Conservation (phyloP, 2,888 invertebrate species). For the Scaptomyza cyrtandrae region DNA sequence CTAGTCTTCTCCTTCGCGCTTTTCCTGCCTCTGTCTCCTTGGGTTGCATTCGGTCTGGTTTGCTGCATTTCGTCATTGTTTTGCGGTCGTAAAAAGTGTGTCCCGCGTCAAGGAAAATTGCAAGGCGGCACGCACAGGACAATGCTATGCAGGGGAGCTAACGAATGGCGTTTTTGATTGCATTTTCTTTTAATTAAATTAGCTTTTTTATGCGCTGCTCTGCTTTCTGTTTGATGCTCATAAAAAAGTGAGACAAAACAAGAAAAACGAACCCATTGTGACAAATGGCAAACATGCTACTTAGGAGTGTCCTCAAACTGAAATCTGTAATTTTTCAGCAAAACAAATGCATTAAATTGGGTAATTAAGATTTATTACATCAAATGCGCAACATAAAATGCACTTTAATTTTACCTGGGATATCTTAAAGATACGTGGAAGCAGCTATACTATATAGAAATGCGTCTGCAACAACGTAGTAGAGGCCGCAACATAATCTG, state of each 20-base stretch:
- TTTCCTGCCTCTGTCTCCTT: slow-evolving; percentile 44
- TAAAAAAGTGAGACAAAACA: slow-evolving; percentile 37
- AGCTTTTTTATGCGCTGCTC: slow-evolving; percentile 75
- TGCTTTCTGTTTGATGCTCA: slow-evolving; percentile 64
- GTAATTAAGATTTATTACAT: slow-evolving; percentile 40
- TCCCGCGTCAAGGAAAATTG: slow-evolving; percentile 58
- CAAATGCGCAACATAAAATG: neutral
- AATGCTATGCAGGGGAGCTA: slow-evolving; percentile 47
- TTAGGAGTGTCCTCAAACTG: slow-evolving; percentile 47
- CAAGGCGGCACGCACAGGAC: slow-evolving; percentile 72
- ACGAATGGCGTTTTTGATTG: slow-evolving; percentile 75
- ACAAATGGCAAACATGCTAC: slow-evolving; percentile 47
- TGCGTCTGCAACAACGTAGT: neutral
- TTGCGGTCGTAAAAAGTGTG: slow-evolving; percentile 73
- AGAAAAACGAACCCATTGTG: slow-evolving; percentile 23
- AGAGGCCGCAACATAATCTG: slow-evolving; percentile 25
- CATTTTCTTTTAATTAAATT: slow-evolving; percentile 80
- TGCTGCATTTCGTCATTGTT: slow-evolving; percentile 66
- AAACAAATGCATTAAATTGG: slow-evolving; percentile 34
- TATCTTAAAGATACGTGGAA: slow-evolving; percentile 8
- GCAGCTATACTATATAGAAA: neutral
- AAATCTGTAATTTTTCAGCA: slow-evolving; percentile 42
- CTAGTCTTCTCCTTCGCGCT: slow-evolving; percentile 18
- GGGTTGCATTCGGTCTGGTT: slow-evolving; percentile 52
- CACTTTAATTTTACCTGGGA: neutral